A percentile compares a stretch with the other conserved stretches of the same genome.
Evolutionary conservation across 2,888 invertebrate genomes (phyloP).

Genomic region (Cantharis rufa): DNA sequence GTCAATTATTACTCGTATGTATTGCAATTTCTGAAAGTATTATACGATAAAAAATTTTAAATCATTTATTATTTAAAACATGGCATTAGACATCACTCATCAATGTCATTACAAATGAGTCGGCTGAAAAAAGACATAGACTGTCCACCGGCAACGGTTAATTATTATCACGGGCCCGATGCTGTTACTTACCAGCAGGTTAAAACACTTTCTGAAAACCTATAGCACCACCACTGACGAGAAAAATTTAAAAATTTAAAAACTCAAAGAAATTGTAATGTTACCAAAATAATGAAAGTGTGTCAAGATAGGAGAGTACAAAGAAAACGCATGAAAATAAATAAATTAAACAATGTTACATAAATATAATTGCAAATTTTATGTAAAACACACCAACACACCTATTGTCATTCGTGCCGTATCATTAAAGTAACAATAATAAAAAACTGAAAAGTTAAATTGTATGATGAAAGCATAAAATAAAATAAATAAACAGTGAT

Average conservation of each 20-base stretch:
- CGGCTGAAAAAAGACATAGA: too few relatives aligned
- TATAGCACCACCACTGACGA: too few relatives aligned
- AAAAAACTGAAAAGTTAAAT: not conserved
- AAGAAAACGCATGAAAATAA: not conserved
- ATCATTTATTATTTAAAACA: too few relatives aligned
- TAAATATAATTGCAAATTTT: not conserved
- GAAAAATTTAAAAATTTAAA: too few relatives aligned
- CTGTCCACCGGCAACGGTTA: too few relatives aligned
- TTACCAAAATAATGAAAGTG: not conserved
- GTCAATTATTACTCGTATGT: not conserved
- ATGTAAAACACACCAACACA: not conserved
- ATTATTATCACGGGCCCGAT: too few relatives aligned
- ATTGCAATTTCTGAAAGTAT: not conserved
- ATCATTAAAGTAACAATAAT: not conserved
- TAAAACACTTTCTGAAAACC: too few relatives aligned
- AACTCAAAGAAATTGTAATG: too few relatives aligned
- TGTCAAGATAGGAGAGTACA: not conserved
- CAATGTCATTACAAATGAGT: too few relatives aligned
- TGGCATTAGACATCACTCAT: too few relatives aligned
- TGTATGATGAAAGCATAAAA: not conserved
- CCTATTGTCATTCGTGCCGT: not conserved
- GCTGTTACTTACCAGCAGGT: too few relatives aligned
- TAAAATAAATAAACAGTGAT: too few relatives aligned
- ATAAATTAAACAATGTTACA: not conserved
- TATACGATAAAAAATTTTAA: not conserved